Evolutionary conservation across 2,113 vertebrate genomes (phyloP), one percentile per base, ranked within the genome.

Genomic region (Corydoras sp.): DNA sequence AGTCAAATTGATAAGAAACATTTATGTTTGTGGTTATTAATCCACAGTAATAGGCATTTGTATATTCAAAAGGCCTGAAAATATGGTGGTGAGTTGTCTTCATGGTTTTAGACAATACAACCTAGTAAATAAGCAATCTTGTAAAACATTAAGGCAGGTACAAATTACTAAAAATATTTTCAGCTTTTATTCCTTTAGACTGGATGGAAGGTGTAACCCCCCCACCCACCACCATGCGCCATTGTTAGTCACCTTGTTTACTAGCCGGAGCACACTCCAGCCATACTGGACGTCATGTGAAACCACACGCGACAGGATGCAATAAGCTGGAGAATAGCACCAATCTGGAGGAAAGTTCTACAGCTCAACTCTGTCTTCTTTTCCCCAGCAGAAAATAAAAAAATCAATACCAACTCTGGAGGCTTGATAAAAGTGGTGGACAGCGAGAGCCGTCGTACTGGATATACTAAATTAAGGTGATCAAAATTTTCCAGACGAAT

Each of bases 351-450:
- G 90, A 94, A 95, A 95, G 97, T 96, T 96, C 93, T 94, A 94
- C 95, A 95, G 94, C 93, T 92, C 93, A 95, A 95, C 94, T 95
- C 96, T 97, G 95, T 99, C 96, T 97, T 96, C 96, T 95, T 94
- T 94, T 94, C 93, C 94, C 92, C 91, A 91, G 92, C 86, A 97
- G 94, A 97, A 98, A 98, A 98, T 97, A 97, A 95, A 96, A 96
- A 98, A 98, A 98, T 99, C 96, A 98, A 98, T 99, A 99, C 89
- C 68, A 77, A 90, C 93, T 93, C 94, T 92, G 90, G 88, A 86
- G 81, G 87, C 93, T 94, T 95, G 96, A 97, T 96, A 94, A 94
- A 95, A 92, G 92, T 87, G 85, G 90, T 84, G 87, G 92, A 92
- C 85, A 82, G 89, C 89, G 89, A 88, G 91, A 91, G 92, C 91